Conservation (phyloP, 2,113 vertebrate species). For the Fulica atra region DNA sequence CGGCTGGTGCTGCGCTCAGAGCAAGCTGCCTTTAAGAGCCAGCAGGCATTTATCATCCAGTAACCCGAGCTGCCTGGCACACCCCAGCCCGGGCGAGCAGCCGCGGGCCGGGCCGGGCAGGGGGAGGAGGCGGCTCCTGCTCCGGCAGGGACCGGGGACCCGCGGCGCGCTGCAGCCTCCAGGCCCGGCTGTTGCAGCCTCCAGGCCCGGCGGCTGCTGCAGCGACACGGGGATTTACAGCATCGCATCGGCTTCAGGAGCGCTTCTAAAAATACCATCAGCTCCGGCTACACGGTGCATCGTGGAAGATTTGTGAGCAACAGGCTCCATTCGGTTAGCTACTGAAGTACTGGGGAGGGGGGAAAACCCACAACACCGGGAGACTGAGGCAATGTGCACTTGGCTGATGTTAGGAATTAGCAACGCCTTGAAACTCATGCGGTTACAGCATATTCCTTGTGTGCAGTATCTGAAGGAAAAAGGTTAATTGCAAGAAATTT, state of each 20-base stretch:
- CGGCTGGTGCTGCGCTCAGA: not conserved
- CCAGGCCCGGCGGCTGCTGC: too few species aligned
- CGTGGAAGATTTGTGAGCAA: not conserved
- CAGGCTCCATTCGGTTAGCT: not conserved
- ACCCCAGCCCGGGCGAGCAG: not conserved
- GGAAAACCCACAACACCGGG: not conserved
- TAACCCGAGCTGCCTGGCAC: not conserved
- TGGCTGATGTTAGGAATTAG: not conserved
- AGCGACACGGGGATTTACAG: not conserved
- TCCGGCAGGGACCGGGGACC: too few species aligned
- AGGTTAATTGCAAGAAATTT: not conserved
- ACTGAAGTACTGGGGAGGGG: not conserved
- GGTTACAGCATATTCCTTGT: not conserved
- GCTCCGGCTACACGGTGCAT: too few species aligned
- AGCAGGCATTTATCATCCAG: not conserved
- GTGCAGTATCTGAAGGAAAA: not conserved
- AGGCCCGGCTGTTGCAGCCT: too few species aligned
- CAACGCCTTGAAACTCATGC: not conserved
- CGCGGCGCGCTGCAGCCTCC: too few species aligned
- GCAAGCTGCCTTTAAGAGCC: rapidly evolving
- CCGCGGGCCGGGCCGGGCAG: not conserved
- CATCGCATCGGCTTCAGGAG: not conserved
- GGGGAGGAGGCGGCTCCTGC: too few species aligned
- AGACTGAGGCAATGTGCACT: not conserved
- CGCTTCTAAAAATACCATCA: not conserved